Base-by-base conservation (phyloP, 2,888 invertebrate genomes). In the Hydraecia micacea region DNA sequence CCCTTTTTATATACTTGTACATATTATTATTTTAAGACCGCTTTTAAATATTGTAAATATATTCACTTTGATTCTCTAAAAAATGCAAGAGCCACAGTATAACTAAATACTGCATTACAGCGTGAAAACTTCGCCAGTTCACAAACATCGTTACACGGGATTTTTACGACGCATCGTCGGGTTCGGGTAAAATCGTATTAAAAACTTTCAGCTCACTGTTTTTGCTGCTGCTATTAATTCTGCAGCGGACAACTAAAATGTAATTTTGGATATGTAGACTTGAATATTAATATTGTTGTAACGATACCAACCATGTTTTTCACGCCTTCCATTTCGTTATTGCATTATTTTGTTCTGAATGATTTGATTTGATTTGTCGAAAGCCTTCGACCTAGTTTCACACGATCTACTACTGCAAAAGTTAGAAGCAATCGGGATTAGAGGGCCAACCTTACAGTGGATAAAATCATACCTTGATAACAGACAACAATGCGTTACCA, bases 121-220 rank as follows among this genome's bases (percentile, higher is more conserved):
- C 71, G 60, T 65, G 42, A 32, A 76, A 88, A 88, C 75, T 88
- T 86, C 60, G 15, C 71, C 82, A 80, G 73, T 86, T 74, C 58
- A 70, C 77, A 42, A 82, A 73, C 81, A 62, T 66, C 70, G 60
- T 73, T 76, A 75, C 66, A 79, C 52, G 7, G 62, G 73, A 76
- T 80, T 84, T 87, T 88, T 85, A 88, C 77, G 85, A 80, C 65
- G 60, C 63, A 39, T 76, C 80, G 76, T 65, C 77, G 39, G 28
- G 74, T 72, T 67, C 70, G 11, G 68, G 75, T 80, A 73, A 77
- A 84, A 78, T 81, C 70, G 74, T 69, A 80, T 88, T 88, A 84
- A 86, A 87, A 88, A 88, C 62, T 86, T 84, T 77, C 0, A 70
- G 58, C 65, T 66, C 21, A 49, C 42, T 68, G 70, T 75, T 75